These are phyloP conservation scores for Hyphantria cunea DNA, from an alignment of 1,140 invertebrate genomes.

Conservation along the genomic window DNA sequence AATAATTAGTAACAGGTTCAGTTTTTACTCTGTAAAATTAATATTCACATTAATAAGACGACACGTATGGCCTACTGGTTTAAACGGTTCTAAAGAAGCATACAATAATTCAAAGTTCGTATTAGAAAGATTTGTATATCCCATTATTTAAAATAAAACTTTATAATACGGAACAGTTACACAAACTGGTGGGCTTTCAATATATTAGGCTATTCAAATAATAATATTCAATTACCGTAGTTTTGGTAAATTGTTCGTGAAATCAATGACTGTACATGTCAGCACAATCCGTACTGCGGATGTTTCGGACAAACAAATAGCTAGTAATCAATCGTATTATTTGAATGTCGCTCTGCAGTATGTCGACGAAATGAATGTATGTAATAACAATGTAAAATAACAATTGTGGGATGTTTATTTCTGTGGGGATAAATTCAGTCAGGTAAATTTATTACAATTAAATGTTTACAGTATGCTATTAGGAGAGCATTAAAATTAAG, in stretches of 20 bases:
- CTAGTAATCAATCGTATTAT: constrained; percentile 54
- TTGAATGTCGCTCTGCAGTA: constrained; percentile 34
- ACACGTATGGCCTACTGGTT: too few species aligned
- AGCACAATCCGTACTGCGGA: constrained; percentile 39
- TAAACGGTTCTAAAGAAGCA: too few species aligned
- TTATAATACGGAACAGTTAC: background rate
- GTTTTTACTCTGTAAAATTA: too few species aligned
- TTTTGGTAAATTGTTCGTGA: constrained; percentile 43
- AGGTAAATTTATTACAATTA: background rate
- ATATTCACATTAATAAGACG: too few species aligned
- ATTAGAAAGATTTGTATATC: too few species aligned
- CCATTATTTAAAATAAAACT: too few species aligned
- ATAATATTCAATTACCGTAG: constrained; percentile 42
- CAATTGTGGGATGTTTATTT: constrained; percentile 20
- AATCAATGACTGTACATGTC: constrained; percentile 54
- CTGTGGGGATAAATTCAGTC: constrained; percentile 5
- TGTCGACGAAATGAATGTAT: constrained; percentile 25
- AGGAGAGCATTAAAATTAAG: background rate
- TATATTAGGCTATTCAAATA: too few species aligned
- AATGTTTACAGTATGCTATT: too few species aligned
- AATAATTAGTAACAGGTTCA: too few species aligned
- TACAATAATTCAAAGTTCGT: too few species aligned
- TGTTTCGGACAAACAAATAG: constrained; percentile 51
- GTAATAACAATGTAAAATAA: constrained; percentile 24
- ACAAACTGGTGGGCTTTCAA: constrained; percentile 11